These are phyloP conservation scores for Orgyia antiqua DNA, from an alignment of 2,888 invertebrate genomes.

Conservation along the genomic window DNA sequence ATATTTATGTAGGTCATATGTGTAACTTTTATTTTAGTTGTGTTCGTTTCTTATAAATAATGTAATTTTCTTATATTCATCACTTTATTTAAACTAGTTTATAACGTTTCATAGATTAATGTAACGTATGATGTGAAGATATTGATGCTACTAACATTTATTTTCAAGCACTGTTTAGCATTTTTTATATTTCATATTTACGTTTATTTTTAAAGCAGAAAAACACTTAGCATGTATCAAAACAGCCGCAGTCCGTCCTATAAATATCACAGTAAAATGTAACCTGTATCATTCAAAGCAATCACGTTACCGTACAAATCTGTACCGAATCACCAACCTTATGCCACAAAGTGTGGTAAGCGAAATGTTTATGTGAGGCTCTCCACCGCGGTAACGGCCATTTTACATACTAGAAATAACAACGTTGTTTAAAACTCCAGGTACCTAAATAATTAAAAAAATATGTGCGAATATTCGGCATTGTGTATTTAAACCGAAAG, in stretches of 20 bases:
- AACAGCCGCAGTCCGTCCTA: conserved; percentile 42
- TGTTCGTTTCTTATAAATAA: conserved; percentile 19
- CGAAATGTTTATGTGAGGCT: conserved; percentile 69
- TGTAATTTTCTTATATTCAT: conserved; percentile 19
- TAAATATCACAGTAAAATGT: conserved; percentile 17
- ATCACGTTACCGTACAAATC: conserved; percentile 22
- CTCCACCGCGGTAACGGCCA: conserved; percentile 75
- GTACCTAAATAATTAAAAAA: too few species aligned
- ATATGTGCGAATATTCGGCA: conserved; percentile 10
- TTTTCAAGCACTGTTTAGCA: conserved; percentile 6
- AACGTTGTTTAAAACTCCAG: conserved; percentile 31
- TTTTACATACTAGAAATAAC: conserved; percentile 70
- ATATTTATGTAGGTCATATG: conserved; percentile 33
- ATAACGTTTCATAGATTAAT: not conserved
- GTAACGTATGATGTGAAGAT: conserved; percentile 11
- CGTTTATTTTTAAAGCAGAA: conserved; percentile 28
- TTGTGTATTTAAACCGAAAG: conserved; percentile 8
- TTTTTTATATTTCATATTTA: too few species aligned
- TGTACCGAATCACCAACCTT: conserved; percentile 62
- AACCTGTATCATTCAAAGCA: conserved; percentile 22
- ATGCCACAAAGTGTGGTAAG: conserved; percentile 59
- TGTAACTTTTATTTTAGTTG: conserved; percentile 17
- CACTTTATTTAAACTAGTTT: conserved; percentile 9
- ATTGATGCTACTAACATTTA: conserved; percentile 14
- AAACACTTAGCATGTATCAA: conserved; percentile 38